Evolutionary conservation across 2,797 vertebrate species (phyloP).

Genomic region (Aldrovandia affinis): DNA sequence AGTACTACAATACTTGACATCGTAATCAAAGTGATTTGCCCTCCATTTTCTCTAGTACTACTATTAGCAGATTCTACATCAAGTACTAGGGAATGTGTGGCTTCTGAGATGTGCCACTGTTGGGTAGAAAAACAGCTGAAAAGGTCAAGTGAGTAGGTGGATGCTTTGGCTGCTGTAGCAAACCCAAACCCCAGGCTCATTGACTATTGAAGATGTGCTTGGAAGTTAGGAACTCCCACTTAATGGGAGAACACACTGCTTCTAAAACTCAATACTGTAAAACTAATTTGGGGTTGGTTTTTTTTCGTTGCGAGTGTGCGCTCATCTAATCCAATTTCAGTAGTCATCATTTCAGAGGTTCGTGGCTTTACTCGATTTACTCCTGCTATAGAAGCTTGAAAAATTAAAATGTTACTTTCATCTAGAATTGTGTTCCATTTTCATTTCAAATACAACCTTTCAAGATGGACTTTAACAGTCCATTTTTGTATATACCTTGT

Average conservation of each 20-base stretch:
- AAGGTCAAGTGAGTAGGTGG: slow-evolving; percentile 53
- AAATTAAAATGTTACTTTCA: too few species aligned
- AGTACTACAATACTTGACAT: neutral
- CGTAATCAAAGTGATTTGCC: neutral
- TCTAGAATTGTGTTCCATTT: too few species aligned
- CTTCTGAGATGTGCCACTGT: slow-evolving; percentile 39
- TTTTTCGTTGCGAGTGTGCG: too few species aligned
- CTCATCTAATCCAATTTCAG: too few species aligned
- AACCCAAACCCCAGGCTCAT: neutral
- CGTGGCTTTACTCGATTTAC: too few species aligned
- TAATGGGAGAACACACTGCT: slow-evolving; percentile 7
- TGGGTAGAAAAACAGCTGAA: slow-evolving; percentile 53
- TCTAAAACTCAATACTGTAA: neutral
- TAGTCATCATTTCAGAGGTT: too few species aligned
- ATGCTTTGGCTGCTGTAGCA: neutral
- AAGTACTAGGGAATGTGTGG: slow-evolving; percentile 38
- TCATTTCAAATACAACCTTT: too few species aligned
- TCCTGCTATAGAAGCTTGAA: too few species aligned
- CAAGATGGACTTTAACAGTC: too few species aligned
- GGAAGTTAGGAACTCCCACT: slow-evolving; percentile 11
- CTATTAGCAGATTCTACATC: neutral
- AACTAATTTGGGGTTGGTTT: neutral
- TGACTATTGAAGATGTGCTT: neutral
- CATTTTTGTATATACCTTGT: too few species aligned
- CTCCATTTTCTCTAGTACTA: neutral